phyloP scores from a whole-genome alignment of 2,113 vertebrate species.

The Spheniscus mendiculus region DNA sequence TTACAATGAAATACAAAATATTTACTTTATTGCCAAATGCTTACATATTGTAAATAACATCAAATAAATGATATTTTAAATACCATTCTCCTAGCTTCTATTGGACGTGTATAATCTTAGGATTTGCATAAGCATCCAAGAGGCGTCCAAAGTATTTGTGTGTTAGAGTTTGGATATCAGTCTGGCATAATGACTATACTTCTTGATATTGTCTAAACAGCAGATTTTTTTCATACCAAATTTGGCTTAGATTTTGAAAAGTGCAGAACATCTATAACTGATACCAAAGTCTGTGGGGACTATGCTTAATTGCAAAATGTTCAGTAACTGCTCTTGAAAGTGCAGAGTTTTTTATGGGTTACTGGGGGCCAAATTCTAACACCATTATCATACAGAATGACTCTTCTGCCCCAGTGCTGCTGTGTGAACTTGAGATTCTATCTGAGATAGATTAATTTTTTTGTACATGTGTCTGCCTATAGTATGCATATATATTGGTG shows the following conservation, averaged over 20 bases:
- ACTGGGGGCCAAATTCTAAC: neutral
- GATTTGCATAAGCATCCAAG: neutral
- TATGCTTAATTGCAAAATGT: neutral
- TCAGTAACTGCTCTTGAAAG: conserved; percentile 1
- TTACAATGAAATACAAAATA: neutral
- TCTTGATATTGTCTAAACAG: neutral
- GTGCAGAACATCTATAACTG: neutral
- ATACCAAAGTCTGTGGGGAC: neutral
- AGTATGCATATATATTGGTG: neutral
- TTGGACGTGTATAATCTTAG: neutral
- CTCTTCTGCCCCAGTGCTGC: neutral
- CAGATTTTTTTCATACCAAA: neutral
- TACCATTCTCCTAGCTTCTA: neutral
- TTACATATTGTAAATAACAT: neutral
- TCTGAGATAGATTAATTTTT: neutral
- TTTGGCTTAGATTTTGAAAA: neutral
- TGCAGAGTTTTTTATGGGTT: neutral
- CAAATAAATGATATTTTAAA: neutral
- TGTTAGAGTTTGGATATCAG: neutral
- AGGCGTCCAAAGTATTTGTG: neutral
- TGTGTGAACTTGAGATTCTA: neutral
- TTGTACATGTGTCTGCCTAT: neutral
- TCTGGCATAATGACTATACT: neutral
- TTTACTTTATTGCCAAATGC: neutral
- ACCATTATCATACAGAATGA: neutral